Base-by-base conservation (phyloP, 2,113 vertebrate genomes). In the Sylvicapra grimmia region DNA sequence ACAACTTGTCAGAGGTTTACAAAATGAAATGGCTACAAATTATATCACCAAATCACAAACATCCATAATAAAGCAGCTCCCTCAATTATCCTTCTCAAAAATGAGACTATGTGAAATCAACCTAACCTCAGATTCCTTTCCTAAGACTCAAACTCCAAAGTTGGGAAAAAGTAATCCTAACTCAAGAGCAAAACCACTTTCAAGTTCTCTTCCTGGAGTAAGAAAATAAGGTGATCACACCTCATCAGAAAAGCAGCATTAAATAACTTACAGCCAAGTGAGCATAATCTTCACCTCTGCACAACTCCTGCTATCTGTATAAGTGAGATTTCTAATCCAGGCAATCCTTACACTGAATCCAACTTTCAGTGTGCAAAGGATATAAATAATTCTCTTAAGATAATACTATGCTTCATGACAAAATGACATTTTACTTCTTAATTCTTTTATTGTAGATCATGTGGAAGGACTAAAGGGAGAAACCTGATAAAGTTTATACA, bases 11-110 rank as follows among this genome's bases (percentile, higher is more conserved):
- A 96, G n/a, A 97, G 40, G 51, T 53, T 93, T 89, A 63, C 58
- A 94, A 97, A 97, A 88, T 5, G 2, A 89, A 97, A 95, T 93
- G 53, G 54, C 44, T 75, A 51, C 47, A 97, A 94, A 94, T 97
- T 97, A 92, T 82, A 90, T 85, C 47, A 85, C 95, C 87, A 97
- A 96, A 89, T 96, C 87, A 95, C 44, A 97, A 95, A 89, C 49
- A 93, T 44, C 18, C 19, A 51, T 68, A 82, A 96, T 92, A 96
- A 93, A 92, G 33, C 72, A 90, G 29, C 8, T 93, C 19, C 56
- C 68, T 94, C 83, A 83, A 95, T 95, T 86, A 94, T 44, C 83
- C 65, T 84, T 61, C 31, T 86, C 82, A 95, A 25, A 94, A 97
- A 95, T 89, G 84, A 97, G 53, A 85, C 63, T 33, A 10, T 44